Percentiles rank a stretch among this genome's conserved stretches.
Evolutionary conservation across 2,888 invertebrate species (phyloP).

Genomic region (Geotrupes spiniger): DNA sequence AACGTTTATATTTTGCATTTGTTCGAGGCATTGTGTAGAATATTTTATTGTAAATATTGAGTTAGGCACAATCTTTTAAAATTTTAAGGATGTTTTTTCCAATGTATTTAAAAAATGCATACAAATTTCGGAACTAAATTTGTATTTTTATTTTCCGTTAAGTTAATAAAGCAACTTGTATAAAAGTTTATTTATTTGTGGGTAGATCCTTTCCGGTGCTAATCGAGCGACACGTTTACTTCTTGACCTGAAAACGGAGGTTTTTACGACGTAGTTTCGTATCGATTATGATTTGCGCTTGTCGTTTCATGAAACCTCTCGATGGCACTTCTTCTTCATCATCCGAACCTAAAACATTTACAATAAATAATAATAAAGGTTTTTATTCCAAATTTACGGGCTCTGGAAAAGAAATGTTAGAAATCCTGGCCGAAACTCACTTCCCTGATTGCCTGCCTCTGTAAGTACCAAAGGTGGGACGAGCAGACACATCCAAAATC

Average conservation of each 20-base stretch:
- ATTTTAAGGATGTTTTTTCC: slow-evolving; percentile 25
- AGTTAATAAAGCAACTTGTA: slow-evolving; percentile 30
- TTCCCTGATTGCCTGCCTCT: no score
- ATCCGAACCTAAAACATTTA: slow-evolving; percentile 55
- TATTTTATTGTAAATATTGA: slow-evolving; percentile 20
- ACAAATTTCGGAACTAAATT: slow-evolving; percentile 35
- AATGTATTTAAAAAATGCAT: slow-evolving; percentile 36
- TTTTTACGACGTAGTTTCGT: slow-evolving; percentile 78
- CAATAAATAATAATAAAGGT: no score
- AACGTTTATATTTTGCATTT: slow-evolving; percentile 11
- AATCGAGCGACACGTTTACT: no score
- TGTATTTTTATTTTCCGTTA: slow-evolving; percentile 41
- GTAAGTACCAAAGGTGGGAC: no score
- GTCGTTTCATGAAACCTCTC: slow-evolving; percentile 73
- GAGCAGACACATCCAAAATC: no score
- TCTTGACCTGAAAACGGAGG: no score
- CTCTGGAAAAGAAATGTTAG: no score
- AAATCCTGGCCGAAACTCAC: no score
- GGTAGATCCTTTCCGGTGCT: no score
- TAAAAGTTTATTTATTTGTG: slow-evolving; percentile 9
- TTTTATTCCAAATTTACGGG: no score
- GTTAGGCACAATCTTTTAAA: slow-evolving; percentile 21
- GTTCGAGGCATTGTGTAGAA: slow-evolving; percentile 12
- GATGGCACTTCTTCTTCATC: slow-evolving; percentile 85
- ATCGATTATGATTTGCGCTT: slow-evolving; percentile 80